These are phyloP conservation scores for human DNA, from an alignment of 2,113 vertebrate species.

Conservation along the genomic window DNA sequence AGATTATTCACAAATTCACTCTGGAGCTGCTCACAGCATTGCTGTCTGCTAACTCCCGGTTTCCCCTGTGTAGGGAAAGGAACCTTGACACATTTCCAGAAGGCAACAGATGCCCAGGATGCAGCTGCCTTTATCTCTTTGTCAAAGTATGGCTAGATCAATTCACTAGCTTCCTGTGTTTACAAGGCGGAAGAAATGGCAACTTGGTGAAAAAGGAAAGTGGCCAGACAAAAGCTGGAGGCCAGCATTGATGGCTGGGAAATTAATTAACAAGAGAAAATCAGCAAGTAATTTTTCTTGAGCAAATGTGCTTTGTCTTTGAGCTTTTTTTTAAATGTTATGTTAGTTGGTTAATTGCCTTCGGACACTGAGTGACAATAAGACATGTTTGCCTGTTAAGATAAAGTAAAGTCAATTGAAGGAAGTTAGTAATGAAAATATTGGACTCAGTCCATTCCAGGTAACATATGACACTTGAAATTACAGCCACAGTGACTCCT, in stretches of 20 bases:
- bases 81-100: neutral
- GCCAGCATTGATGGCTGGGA: neutral
- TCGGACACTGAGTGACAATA: slow-evolving; percentile 62
- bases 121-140: neutral
- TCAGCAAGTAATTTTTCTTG: slow-evolving; percentile 43
- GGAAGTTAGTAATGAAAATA: slow-evolving; percentile 58
- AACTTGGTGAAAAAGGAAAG: neutral
- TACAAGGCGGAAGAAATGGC: neutral
- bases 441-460: slow-evolving; percentile 20
- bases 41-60: neutral
- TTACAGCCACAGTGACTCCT: slow-evolving; percentile 54
- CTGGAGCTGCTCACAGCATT: neutral
- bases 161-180: neutral
- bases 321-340: slow-evolving; percentile 47
- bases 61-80: neutral
- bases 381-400: slow-evolving; percentile 36
- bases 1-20: neutral
- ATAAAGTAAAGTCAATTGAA: slow-evolving; percentile 72
- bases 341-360: slow-evolving; percentile 74
- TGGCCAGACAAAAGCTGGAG: neutral
- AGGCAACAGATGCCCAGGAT: neutral
- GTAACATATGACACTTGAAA: slow-evolving; percentile 57
- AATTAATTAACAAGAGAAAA: slow-evolving; percentile 65
- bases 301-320: slow-evolving; percentile 60
- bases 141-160: neutral